These are phyloP conservation scores for Sarcophilus harrisii DNA, from an alignment of 2,797 vertebrate genomes.

Conservation along the genomic window DNA sequence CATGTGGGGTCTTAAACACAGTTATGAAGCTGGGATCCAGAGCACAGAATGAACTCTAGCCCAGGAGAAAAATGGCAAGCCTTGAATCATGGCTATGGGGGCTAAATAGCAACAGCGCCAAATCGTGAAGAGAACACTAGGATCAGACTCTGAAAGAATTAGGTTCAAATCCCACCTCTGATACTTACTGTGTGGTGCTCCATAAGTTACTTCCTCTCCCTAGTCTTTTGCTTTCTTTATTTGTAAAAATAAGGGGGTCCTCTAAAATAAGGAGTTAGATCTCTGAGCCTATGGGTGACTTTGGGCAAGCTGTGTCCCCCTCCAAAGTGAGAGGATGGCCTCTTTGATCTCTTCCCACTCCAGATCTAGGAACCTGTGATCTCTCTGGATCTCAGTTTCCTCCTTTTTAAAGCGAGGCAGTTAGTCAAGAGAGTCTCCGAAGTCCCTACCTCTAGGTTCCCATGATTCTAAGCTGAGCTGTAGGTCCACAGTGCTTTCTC, in stretches of 20 bases:
- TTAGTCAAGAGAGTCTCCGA: neutral
- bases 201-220: neutral
- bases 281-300: neutral
- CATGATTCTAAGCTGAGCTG: constrained; percentile 45
- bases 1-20: too few species aligned
- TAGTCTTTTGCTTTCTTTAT: neutral
- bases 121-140: neutral
- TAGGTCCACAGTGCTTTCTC: constrained; percentile 50
- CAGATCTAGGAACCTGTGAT: neutral
- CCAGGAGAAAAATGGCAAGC: neutral
- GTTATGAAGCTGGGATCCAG: too few species aligned
- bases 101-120: neutral
- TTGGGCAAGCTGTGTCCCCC: neutral
- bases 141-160: neutral
- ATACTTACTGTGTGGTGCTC: neutral
- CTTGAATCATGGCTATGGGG: neutral
- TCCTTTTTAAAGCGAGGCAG: neutral
- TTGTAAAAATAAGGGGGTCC: neutral
- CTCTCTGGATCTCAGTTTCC: neutral
- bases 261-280: neutral
- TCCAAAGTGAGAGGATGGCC: neutral
- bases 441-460: neutral
- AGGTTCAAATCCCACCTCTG: neutral
- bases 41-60: neutral
- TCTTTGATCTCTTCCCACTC: neutral